Evolutionary conservation across 2,888 invertebrate species (phyloP).

Genomic region (Clitarchus hookeri): DNA sequence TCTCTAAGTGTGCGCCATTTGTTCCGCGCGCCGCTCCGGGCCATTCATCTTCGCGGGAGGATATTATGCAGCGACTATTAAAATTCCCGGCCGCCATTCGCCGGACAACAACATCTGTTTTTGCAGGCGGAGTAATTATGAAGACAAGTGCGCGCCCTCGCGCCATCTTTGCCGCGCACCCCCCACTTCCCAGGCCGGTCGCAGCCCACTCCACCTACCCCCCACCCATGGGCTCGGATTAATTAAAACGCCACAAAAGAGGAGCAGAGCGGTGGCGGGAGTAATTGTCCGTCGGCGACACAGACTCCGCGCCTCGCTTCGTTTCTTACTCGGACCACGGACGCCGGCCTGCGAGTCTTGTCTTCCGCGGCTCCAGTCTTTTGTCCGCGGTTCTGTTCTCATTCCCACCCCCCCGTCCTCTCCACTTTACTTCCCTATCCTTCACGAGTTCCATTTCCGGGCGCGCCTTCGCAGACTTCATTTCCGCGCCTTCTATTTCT

Average conservation of each 20-base stretch:
- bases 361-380: background rate
- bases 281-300: background rate
- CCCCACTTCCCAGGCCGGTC: background rate
- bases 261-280: background rate
- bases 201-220: background rate
- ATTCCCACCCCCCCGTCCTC: background rate
- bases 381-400: background rate
- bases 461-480: background rate
- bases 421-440: background rate
- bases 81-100: background rate
- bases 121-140: background rate
- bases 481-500: background rate
- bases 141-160: background rate
- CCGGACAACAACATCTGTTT: background rate
- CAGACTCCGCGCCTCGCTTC: background rate
- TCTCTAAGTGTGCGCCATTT: no score
- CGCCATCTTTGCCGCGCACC: no score
- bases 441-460: background rate
- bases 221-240: background rate
- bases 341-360: no score
- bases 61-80: background rate
- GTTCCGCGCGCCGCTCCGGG: background rate
- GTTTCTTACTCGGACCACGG: no score
- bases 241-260: slow-evolving; percentile 1
- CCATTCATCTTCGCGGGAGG: background rate